Evolutionary conservation across 2,797 vertebrate species (phyloP), one percentile per base, ranked within the genome.

Genomic region (Esox masquinongy): DNA sequence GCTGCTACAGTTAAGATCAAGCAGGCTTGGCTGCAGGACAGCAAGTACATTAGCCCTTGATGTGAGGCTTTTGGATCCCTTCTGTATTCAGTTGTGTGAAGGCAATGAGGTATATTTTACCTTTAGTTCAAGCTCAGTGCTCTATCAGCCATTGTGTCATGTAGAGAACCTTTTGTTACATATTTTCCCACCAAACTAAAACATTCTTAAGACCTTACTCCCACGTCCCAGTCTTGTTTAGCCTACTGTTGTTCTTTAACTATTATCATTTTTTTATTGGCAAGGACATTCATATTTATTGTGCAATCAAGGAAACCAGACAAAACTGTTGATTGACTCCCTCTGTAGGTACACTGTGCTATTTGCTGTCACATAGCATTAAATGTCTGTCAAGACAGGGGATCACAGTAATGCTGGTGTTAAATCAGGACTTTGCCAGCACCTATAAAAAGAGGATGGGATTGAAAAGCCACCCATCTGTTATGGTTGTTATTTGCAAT

Each of bases 251-350:
- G 82, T 56, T 74, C 77, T 81, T 74, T 81, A 70, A 73, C 34
- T 4, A 66, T 22, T 43, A 63, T 84, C 80, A 87, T 86, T 80
- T 82, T 77, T 86, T 78, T 61, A 87, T 88, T 87, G 87, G 43
- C 77, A 39, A 50, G 67, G 80, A 67, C 78, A 31, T 17, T 76
- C 83, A 70, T 29, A 19, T 79, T 83, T 79, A 82, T 79, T 72
- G n/a, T 79, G 29, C 67, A 70, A 34, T 31, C 5, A 31, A 31
- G 26, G 16, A 29, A 51, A 53, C 26, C 16, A 29, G 49, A 31
- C 31, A 59, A 72, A 22, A 71, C 76, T 34, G 26, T 4, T 31
- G 14, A 17, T 66, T 66, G 15, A 31, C 14, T 66, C 29, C 15
- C 24, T 31, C 12, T 17, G 16, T 53, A 36, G 59, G 8, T 34